A percentile compares a stretch with the other conserved stretches of the same genome.
These are phyloP conservation scores for Scolopax mira DNA, from an alignment of 2,113 vertebrate species.

Conservation along the genomic window DNA sequence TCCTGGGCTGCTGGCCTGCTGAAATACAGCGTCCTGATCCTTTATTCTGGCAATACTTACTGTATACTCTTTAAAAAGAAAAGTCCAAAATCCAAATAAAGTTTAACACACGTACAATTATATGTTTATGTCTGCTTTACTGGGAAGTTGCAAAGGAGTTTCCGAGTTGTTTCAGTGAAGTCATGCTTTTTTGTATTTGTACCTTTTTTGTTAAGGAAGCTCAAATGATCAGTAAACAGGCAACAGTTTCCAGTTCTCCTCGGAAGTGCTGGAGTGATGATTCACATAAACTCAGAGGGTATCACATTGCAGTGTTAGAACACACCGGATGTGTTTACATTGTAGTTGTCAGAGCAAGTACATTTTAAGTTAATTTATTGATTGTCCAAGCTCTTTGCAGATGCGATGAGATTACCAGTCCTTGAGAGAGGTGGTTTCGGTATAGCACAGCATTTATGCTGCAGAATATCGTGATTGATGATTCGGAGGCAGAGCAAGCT, in stretches of 20 bases:
- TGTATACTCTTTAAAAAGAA: background rate
- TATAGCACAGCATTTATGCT: background rate
- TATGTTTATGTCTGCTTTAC: background rate
- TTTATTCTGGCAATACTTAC: background rate
- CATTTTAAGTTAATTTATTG: background rate
- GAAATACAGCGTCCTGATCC: background rate
- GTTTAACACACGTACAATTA: background rate
- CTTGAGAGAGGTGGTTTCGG: background rate
- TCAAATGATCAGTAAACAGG: background rate
- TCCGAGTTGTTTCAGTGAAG: background rate
- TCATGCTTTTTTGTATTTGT: background rate
- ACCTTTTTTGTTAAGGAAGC: background rate
- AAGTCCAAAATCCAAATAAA: background rate
- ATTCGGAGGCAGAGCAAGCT: background rate
- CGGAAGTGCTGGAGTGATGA: background rate
- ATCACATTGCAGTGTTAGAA: background rate
- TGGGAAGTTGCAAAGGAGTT: background rate
- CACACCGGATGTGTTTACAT: background rate
- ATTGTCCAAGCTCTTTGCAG: background rate
- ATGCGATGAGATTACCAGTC: background rate
- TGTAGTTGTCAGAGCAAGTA: background rate
- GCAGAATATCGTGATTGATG: background rate
- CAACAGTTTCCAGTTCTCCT: background rate
- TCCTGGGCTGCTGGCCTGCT: background rate
- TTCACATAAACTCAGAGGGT: background rate